Evolutionary conservation across 1,140 invertebrate species (phyloP), one percentile per base, ranked within the genome.

Genomic region (Ceratosolen fusciceps): DNA sequence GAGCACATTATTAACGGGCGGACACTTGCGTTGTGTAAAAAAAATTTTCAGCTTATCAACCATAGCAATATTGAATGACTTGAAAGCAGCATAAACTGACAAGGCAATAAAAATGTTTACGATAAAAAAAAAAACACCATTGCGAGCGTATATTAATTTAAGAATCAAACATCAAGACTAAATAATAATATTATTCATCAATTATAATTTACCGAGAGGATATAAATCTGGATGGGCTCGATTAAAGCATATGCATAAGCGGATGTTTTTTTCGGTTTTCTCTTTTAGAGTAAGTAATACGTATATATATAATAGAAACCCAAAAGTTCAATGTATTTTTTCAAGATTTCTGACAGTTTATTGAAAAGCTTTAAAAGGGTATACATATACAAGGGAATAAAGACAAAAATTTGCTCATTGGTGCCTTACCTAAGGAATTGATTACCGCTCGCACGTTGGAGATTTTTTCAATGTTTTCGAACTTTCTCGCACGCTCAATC

Each of bases 331-430:
- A 82, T 85, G 83, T 85, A n/a, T 80, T 76, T 80, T 84, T 86
- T n/a, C 83, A 82, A 87, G 84, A 87, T 85, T 85, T 87, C 84
- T 85, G 83, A 88, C 86, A 80, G 85, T 87, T 88, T 87, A 87
- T 87, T 87, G 86, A 81, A 82, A 83, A 83, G 82, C 82, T 83
- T 84, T 86, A 83, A 77, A 83, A 87, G 81, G 84, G 83, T 87
- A 80, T 87, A 88, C 86, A 88, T 87, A 73, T 88, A 88, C 85
- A 88, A 84, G 85, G 83, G 84, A 84, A 83, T 80, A 86, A 84
- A 81, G 82, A 87, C 84, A 87, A 87, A 82, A 80, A 67, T 86
- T 85, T 84, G 47, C 74, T 82, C 81, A 39, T 83, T 83, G 79
- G 82, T 83, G 82, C 83, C 86, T 88, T 88, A 88, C 87, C 87